Percentiles rank a stretch among this genome's conserved stretches.
These are phyloP conservation scores for Drosophila lacicola DNA, from an alignment of 2,888 invertebrate genomes.

Conservation along the genomic window DNA sequence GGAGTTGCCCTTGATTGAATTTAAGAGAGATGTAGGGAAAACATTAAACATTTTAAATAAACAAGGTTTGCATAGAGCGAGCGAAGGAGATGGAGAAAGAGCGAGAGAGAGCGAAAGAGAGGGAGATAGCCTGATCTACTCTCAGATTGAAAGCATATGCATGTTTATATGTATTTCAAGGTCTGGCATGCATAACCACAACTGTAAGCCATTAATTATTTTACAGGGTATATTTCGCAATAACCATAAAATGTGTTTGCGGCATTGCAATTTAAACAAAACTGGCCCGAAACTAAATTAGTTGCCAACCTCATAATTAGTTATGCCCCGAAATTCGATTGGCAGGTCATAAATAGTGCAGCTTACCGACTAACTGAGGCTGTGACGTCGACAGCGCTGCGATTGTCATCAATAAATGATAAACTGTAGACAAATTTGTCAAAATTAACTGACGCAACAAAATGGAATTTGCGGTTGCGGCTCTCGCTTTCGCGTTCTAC, in stretches of 20 bases:
- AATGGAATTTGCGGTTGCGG: slow-evolving; percentile 61
- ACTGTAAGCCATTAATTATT: background rate
- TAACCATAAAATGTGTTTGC: slow-evolving; percentile 41
- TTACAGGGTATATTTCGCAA: slow-evolving; percentile 13
- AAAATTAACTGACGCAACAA: slow-evolving; percentile 71
- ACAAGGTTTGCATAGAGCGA: background rate
- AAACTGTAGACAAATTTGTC: slow-evolving; percentile 69
- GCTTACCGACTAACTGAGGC: slow-evolving; percentile 19
- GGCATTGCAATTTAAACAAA: slow-evolving; percentile 48
- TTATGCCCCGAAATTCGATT: slow-evolving; percentile 72
- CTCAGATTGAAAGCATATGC: too few species aligned
- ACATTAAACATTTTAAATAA: background rate
- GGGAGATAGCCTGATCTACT: too few species aligned
- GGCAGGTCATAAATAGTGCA: slow-evolving; percentile 41
- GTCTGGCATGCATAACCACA: too few species aligned
- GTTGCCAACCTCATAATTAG: slow-evolving; percentile 72
- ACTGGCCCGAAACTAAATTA: slow-evolving; percentile 62
- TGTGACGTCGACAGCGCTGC: slow-evolving; percentile 4
- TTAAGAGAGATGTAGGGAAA: background rate
- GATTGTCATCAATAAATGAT: slow-evolving; percentile 73
- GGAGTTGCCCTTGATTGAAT: slow-evolving; percentile 4
- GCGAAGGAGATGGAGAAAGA: too few species aligned
- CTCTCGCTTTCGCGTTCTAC: background rate
- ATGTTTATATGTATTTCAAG: too few species aligned
- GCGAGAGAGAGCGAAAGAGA: too few species aligned